Evolutionary conservation across 2,888 invertebrate species (phyloP).

Genomic region (Diarsia mendica): DNA sequence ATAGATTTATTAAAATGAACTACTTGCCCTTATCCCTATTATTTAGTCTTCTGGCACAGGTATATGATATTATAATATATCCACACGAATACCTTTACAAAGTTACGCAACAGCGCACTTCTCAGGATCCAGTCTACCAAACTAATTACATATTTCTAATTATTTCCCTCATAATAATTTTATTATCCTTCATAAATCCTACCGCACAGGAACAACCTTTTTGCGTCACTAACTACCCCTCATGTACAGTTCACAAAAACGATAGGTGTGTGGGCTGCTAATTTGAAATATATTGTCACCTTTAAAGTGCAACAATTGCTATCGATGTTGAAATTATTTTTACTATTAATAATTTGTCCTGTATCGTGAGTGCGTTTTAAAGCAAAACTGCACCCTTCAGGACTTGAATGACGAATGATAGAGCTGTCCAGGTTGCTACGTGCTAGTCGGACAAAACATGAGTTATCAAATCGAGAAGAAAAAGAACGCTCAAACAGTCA

Average conservation of each 20-base stretch:
- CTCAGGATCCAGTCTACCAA: conserved; percentile 25
- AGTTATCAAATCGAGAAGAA: no score
- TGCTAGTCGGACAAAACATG: background rate
- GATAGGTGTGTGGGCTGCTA: background rate
- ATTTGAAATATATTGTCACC: background rate
- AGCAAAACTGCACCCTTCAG: no score
- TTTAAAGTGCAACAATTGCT: background rate
- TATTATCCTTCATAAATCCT: conserved; percentile 58
- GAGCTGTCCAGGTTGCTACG: no score
- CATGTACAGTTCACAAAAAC: conserved; percentile 31
- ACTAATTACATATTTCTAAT: conserved; percentile 56
- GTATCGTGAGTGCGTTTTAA: no score
- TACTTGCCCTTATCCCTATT: no score
- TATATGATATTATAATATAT: background rate
- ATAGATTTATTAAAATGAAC: background rate
- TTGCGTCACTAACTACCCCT: conserved; percentile 42
- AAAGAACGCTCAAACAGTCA: no score
- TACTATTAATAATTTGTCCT: no score
- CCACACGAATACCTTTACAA: background rate
- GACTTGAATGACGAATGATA: no score
- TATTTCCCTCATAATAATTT: conserved; percentile 53
- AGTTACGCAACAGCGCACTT: conserved; percentile 29
- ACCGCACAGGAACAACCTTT: conserved; percentile 48
- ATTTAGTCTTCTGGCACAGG: no score
- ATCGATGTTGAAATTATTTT: no score